Percentiles rank a stretch among this genome's conserved stretches.
Conservation (phyloP, 2,113 vertebrate genomes). For the Hydrolagus affinis region DNA sequence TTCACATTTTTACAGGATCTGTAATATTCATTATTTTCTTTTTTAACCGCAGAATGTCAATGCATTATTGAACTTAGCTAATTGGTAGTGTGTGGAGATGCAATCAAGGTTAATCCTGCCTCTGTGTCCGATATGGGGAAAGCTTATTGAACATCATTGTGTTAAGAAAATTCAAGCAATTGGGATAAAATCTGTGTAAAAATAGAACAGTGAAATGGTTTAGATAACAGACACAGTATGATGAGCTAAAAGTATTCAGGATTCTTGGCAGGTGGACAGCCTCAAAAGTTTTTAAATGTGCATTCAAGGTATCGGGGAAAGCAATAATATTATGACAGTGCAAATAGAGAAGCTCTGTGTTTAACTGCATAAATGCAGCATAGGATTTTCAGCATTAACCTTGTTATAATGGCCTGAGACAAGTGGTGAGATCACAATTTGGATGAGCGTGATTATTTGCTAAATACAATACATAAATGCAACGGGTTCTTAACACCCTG, state of each 20-base stretch:
- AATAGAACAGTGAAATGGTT: conserved; percentile 24
- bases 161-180: conserved; percentile 21
- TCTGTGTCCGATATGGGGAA: conserved; percentile 12
- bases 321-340: conserved; percentile 74
- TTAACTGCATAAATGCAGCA: conserved; percentile 61
- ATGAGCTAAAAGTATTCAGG: conserved; percentile 24
- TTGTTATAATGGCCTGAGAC: conserved; percentile 80
- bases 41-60: background rate
- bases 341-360: conserved; percentile 70
- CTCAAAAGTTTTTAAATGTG: conserved; percentile 51
- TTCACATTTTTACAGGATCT: background rate
- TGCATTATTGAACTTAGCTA: conserved; percentile 26
- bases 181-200: conserved; percentile 29
- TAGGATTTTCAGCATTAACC: conserved; percentile 83
- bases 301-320: conserved; percentile 64
- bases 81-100: conserved; percentile 16
- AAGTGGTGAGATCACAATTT: conserved; percentile 82
- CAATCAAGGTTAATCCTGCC: conserved; percentile 18
- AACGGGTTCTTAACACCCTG: conserved; percentile 81
- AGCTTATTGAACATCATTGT: conserved; percentile 18
- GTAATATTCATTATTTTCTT: background rate
- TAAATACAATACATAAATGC: conserved; percentile 87
- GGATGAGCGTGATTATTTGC: conserved; percentile 85
- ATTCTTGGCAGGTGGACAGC: conserved; percentile 24
- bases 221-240: conserved; percentile 15